A percentile compares a stretch with the other conserved stretches of the same genome.
Conservation (phyloP, 2,113 vertebrate genomes). For the Chloroceryle aenea region DNA sequence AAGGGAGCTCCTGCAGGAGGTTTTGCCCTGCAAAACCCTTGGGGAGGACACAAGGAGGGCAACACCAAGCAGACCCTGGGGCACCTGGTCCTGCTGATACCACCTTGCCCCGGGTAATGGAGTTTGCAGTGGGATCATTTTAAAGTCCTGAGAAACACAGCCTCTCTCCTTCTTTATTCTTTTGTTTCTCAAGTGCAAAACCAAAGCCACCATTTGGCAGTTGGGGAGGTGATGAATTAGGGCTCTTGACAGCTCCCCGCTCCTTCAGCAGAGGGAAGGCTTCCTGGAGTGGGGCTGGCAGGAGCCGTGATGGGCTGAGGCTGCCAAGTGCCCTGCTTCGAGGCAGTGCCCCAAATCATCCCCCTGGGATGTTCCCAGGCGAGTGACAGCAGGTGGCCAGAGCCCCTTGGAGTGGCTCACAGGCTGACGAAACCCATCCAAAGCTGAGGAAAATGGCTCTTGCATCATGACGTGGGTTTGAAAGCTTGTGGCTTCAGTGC, state of each 20-base stretch:
- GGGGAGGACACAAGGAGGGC: background rate
- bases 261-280: background rate
- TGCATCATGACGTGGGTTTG: background rate
- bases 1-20: background rate
- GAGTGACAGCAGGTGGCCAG: accelerated
- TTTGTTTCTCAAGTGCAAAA: background rate
- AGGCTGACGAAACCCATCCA: background rate
- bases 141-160: too few species aligned
- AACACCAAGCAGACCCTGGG: accelerated
- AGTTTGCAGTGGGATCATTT: background rate
- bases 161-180: background rate
- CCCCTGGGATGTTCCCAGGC: background rate
- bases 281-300: background rate
- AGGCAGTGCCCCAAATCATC: background rate
- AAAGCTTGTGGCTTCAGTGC: accelerated
- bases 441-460: background rate
- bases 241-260: background rate
- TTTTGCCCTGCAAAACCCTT: background rate
- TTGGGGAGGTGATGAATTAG: background rate
- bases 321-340: background rate
- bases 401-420: background rate
- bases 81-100: accelerated
- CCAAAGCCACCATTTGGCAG: background rate
- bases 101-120: background rate
- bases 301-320: background rate